Evolutionary conservation across 2,888 invertebrate species (phyloP).

Genomic region (Taenaris catops): DNA sequence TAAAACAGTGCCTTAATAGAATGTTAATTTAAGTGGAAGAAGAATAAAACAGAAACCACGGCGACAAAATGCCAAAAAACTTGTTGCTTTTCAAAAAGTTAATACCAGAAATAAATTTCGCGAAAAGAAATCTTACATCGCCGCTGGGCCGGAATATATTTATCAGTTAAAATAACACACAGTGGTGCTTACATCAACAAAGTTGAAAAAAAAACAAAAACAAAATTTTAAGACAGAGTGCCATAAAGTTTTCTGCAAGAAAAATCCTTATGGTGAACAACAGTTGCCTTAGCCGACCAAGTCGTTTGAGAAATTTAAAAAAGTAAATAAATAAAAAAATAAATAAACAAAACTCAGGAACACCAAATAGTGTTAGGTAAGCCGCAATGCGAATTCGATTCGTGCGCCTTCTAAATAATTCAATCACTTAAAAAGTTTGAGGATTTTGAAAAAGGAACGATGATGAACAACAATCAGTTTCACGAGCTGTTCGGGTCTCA

Average conservation of each 20-base stretch:
- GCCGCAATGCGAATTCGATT: slow-evolving; percentile 68
- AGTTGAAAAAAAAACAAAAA: slow-evolving; percentile 60
- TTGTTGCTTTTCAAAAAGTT: slow-evolving; percentile 71
- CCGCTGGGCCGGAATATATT: slow-evolving; percentile 64
- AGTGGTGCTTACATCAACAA: slow-evolving; percentile 54
- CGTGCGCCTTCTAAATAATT: slow-evolving; percentile 42
- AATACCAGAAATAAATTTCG: slow-evolving; percentile 71
- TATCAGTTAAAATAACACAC: slow-evolving; percentile 60
- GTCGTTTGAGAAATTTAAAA: slow-evolving; percentile 42
- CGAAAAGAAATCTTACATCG: slow-evolving; percentile 69
- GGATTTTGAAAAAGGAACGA: slow-evolving; percentile 35
- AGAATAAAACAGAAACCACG: slow-evolving; percentile 49
- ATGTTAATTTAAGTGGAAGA: slow-evolving; percentile 55
- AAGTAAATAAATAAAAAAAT: slow-evolving; percentile 15
- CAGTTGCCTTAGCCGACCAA: slow-evolving; percentile 71
- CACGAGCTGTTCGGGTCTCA: slow-evolving; percentile 73
- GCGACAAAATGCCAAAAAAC: slow-evolving; percentile 77
- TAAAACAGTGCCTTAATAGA: slow-evolving; percentile 68
- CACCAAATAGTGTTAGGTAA: slow-evolving; percentile 47
- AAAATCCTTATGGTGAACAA: slow-evolving; percentile 53
- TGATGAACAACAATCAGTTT: slow-evolving; percentile 70
- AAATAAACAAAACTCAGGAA: too few relatives aligned
- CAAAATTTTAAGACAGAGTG: slow-evolving; percentile 39
- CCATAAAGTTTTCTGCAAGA: slow-evolving; percentile 59
- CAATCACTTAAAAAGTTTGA: slow-evolving; percentile 49